phyloP scores from a whole-genome alignment of 2,113 vertebrate species.

The Phylloscopus trochilus region DNA sequence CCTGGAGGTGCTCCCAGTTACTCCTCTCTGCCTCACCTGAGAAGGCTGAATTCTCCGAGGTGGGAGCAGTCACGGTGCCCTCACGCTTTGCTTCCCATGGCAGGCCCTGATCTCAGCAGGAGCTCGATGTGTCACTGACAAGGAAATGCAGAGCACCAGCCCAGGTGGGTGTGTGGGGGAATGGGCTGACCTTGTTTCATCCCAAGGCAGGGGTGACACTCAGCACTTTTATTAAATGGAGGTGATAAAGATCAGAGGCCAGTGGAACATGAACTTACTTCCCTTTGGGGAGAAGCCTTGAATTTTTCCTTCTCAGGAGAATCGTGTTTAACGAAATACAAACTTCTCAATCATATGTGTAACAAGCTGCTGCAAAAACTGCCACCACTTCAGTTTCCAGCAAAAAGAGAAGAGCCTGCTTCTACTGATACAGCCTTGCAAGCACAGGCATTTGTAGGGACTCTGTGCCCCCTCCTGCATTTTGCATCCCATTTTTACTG shows the following conservation, averaged over 20 bases:
- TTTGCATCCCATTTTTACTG: neutral
- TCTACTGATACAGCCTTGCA: neutral
- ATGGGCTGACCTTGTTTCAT: neutral
- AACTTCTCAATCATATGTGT: neutral
- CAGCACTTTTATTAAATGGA: neutral
- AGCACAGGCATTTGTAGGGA: neutral
- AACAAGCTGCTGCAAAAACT: neutral
- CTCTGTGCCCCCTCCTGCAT: neutral
- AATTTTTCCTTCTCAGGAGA: neutral
- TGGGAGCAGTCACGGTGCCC: neutral
- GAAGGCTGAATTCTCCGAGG: neutral
- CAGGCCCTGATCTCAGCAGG: neutral
- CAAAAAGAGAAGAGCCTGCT: neutral
- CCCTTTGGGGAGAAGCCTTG: neutral
- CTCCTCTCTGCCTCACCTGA: neutral
- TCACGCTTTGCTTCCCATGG: neutral
- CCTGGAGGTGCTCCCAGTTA: neutral
- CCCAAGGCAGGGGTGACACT: neutral
- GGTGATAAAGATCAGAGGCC: neutral
- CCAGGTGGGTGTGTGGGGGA: neutral
- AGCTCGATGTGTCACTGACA: neutral
- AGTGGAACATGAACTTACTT: neutral
- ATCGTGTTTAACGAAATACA: neutral
- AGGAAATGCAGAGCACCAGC: neutral
- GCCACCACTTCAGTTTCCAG: neutral